phyloP scores from a whole-genome alignment of 2,888 invertebrate genomes.

The Lycaena phlaeas region DNA sequence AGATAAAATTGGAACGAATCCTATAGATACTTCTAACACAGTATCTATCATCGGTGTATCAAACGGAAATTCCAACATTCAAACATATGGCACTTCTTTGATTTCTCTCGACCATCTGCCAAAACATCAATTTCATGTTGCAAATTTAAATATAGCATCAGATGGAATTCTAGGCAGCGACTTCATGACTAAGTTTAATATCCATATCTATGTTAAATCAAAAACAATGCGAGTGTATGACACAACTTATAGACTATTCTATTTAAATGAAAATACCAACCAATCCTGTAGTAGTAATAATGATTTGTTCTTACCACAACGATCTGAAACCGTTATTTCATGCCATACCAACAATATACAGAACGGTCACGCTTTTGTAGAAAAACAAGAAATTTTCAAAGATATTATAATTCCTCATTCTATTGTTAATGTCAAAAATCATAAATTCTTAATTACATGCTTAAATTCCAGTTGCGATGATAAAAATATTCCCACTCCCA shows the following conservation, averaged over 20 bases:
- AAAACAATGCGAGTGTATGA: constrained; percentile 25
- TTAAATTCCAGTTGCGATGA: constrained; percentile 12
- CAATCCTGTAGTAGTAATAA: not conserved
- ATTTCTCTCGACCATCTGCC: constrained; percentile 22
- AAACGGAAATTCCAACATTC: constrained; percentile 16
- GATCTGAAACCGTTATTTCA: constrained; percentile 23
- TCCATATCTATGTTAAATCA: constrained; percentile 23
- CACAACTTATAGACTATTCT: constrained; percentile 20
- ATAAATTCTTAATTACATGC: constrained; percentile 19
- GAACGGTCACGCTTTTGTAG: constrained; percentile 19
- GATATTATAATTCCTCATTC: constrained; percentile 22
- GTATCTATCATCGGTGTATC: constrained; percentile 27
- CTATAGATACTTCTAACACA: constrained; percentile 16
- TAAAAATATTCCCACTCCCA: not conserved
- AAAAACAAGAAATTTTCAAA: constrained; percentile 21
- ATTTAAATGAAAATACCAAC: constrained; percentile 13
- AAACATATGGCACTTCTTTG: constrained; percentile 20
- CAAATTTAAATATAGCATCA: constrained; percentile 22
- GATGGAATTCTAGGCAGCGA: constrained; percentile 27
- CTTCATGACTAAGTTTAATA: constrained; percentile 27
- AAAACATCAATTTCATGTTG: constrained; percentile 23
- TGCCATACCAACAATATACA: constrained; percentile 17
- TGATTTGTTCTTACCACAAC: constrained; percentile 17
- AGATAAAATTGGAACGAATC: constrained; percentile 19
- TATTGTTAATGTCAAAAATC: constrained; percentile 18